Evolutionary conservation across 2,113 vertebrate genomes (phyloP).

Genomic region (Odontesthes bonariensis): DNA sequence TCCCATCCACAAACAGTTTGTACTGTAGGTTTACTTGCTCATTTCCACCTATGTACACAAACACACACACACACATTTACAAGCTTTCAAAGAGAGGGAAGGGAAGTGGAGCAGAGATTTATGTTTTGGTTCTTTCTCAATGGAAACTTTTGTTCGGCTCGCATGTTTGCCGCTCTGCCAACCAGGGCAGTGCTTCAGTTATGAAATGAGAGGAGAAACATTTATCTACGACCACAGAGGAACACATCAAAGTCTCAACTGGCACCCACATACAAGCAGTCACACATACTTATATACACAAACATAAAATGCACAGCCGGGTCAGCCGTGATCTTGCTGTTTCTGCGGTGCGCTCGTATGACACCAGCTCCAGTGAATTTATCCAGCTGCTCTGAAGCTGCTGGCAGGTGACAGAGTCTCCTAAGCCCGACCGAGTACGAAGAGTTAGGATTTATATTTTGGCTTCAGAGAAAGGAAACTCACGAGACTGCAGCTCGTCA

Average conservation of each 20-base stretch:
- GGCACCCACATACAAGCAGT: slow-evolving; percentile 25
- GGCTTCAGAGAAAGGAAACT: slow-evolving; percentile 65
- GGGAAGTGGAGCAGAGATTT: slow-evolving; percentile 56
- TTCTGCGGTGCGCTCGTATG: not conserved
- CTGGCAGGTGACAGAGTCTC: slow-evolving; percentile 62
- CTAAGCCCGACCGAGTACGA: slow-evolving; percentile 26
- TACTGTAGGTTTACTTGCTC: slow-evolving; percentile 32
- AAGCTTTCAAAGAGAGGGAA: slow-evolving; percentile 6
- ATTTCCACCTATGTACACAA: slow-evolving; percentile 26
- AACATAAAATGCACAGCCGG: slow-evolving; percentile 20
- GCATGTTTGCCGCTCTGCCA: slow-evolving; percentile 61
- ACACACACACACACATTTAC: slow-evolving; percentile 34
- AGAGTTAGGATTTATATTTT: slow-evolving; percentile 57
- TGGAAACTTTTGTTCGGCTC: slow-evolving; percentile 78
- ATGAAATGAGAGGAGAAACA: slow-evolving; percentile 60
- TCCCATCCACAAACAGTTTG: slow-evolving; percentile 19
- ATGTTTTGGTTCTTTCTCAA: slow-evolving; percentile 69
- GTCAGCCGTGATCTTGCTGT: slow-evolving; percentile 8
- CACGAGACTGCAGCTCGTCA: slow-evolving; percentile 56
- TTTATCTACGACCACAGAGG: slow-evolving; percentile 59
- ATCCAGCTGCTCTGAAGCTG: slow-evolving; percentile 55
- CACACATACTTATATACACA: slow-evolving; percentile 21
- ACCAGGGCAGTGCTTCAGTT: slow-evolving; percentile 50
- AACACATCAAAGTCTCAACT: slow-evolving; percentile 52
- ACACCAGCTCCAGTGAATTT: slow-evolving; percentile 15